A percentile compares a stretch with the other conserved stretches of the same genome.
These are phyloP conservation scores for Menidia beryllina DNA, from an alignment of 2,113 vertebrate genomes.

Conservation along the genomic window DNA sequence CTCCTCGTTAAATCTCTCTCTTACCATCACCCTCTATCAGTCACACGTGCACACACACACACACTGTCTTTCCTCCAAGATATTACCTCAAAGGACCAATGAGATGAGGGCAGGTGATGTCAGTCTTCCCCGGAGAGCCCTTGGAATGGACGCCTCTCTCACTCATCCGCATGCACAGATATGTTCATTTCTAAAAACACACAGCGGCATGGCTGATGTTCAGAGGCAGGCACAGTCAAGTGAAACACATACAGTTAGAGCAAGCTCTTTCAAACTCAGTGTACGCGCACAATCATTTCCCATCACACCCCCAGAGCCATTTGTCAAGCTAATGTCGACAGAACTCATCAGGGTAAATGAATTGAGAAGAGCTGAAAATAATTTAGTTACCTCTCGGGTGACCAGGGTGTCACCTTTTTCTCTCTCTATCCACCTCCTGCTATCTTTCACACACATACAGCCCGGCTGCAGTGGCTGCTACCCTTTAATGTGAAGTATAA, in stretches of 20 bases:
- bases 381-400: slow-evolving; percentile 42
- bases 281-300: background rate
- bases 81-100: slow-evolving; percentile 39
- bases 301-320: slow-evolving; percentile 13
- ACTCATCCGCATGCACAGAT: background rate
- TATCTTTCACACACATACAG: background rate
- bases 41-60: slow-evolving; percentile 15
- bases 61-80: slow-evolving; percentile 45
- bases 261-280: background rate
- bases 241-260: background rate
- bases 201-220: background rate
- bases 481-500: background rate
- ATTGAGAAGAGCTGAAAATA: slow-evolving; percentile 27
- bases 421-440: background rate
- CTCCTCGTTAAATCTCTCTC: slow-evolving; percentile 61
- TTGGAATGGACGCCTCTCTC: slow-evolving; percentile 38
- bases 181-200: slow-evolving; percentile 6
- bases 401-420: slow-evolving; percentile 19
- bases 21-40: slow-evolving; percentile 54
- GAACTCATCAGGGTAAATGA: slow-evolving; percentile 49
- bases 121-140: too few relatives aligned
- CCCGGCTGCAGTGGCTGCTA: background rate
- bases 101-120: slow-evolving; percentile 35
- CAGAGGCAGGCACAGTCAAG: background rate
- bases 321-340: slow-evolving; percentile 43